Conservation (phyloP, 1,140 invertebrate genomes). For the Ceratitis capitata region DNA sequence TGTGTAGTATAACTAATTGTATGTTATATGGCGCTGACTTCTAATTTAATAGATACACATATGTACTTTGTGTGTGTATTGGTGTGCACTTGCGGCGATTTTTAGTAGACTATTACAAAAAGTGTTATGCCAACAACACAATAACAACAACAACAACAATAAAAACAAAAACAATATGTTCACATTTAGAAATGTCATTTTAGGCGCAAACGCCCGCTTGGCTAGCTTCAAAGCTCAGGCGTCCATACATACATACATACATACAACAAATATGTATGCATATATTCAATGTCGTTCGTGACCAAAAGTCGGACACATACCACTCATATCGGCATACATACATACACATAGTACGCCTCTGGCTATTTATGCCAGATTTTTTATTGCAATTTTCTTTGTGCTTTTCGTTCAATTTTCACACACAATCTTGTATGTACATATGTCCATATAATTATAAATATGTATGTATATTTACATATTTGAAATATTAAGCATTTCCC, state of each 20-base stretch:
- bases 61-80: not conserved
- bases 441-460: too few species aligned
- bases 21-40: not conserved
- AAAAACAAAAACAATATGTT: not conserved
- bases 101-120: not conserved
- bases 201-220: not conserved
- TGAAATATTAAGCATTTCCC: not conserved
- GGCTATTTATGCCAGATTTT: not conserved
- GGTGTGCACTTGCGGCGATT: not conserved
- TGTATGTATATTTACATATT: not conserved
- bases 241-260: too few species aligned
- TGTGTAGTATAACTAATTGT: constrained; percentile 10
- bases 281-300: not conserved
- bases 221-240: not conserved
- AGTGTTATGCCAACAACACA: not conserved
- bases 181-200: not conserved
- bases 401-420: not conserved
- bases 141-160: not conserved
- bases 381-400: not conserved
- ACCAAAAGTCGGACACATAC: not conserved
- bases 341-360: not conserved
- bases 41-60: too few species aligned
- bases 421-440: not conserved
- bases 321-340: not conserved
- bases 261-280: not conserved